Base-by-base conservation (phyloP, 2,113 vertebrate species). In the Gopherus flavomarginatus region DNA sequence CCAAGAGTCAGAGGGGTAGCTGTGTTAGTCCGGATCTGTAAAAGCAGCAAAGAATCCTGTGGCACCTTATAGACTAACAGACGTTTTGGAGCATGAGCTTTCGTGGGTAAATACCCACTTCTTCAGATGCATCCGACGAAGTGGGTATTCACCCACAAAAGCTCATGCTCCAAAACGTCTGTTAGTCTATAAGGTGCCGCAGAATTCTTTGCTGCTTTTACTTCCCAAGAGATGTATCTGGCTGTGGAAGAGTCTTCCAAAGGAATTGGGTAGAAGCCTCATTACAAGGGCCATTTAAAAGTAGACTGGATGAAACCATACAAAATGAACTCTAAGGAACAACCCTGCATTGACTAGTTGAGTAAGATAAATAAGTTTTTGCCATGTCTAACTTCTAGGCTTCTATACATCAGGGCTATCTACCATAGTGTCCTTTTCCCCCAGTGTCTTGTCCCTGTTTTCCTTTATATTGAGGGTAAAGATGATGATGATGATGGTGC, bases 281-380 rank as follows among this genome's bases (percentile, higher is more conserved):
- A 83, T 44, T 52, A 29, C 7, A 31, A 83, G 79, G 38, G 31
- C 56, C 78, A 1, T 83, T 83, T 81, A 85, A 83, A 93, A 95
- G 81, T 10, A 19, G 19, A 56, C 22, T 26, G 21, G 42, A 83
- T 53, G 85, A 75, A 54, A 83, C 9, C 81, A 6, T 57, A 82
- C 27, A 62, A 88, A 88, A 88, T 88, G 79, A 90, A 31, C 52
- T 83, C 26, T 44, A 87, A 89, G 87, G 50, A 94, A 0, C 8
- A 93, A 78, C 59, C 86, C 35, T 93, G 22, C 35, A 47, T 47
- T 84, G 42, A 79, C 56, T 86, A 65, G 10, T 11, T 93, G 84
- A n/a, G 72, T 86, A 95, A 81, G 11, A 22, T 88, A 59, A 82
- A n/a, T 19, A 31, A 85, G 38, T 88, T 87, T 94, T 93, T 83